phyloP scores from a whole-genome alignment of 2,888 invertebrate species.

The Torymus texanus region DNA sequence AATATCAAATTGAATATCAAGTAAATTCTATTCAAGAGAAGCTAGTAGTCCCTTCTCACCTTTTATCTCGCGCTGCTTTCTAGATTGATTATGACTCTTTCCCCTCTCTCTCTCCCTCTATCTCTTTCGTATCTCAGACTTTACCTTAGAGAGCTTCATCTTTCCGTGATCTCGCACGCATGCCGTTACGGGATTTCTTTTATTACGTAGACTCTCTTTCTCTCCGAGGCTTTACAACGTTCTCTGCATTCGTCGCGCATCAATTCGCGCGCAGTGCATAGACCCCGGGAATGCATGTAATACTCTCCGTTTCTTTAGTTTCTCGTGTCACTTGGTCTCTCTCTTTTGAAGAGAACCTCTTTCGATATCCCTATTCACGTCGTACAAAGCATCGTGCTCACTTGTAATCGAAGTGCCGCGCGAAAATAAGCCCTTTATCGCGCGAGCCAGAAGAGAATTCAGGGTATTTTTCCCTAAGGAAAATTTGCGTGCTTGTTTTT shows the following conservation, averaged over 20 bases:
- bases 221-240: neutral
- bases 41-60: no score
- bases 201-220: neutral
- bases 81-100: no score
- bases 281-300: constrained; percentile 34
- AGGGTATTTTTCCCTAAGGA: no score
- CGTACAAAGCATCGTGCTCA: no score
- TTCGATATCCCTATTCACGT: neutral
- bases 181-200: constrained; percentile 8
- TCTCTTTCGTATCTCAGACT: neutral
- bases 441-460: no score
- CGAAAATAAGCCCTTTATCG: no score
- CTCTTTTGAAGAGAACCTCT: constrained; percentile 41
- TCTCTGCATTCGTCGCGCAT: neutral
- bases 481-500: no score
- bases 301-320: constrained; percentile 17
- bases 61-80: no score
- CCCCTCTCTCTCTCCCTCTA: no score
- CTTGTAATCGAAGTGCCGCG: no score
- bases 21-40: no score
- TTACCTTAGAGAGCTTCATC: constrained; percentile 14
- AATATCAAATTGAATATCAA: no score
- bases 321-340: constrained; percentile 48
- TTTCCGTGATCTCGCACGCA: constrained; percentile 31
- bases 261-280: neutral